Base-by-base conservation (phyloP, 2,113 vertebrate genomes). In the Mungos mungo region DNA sequence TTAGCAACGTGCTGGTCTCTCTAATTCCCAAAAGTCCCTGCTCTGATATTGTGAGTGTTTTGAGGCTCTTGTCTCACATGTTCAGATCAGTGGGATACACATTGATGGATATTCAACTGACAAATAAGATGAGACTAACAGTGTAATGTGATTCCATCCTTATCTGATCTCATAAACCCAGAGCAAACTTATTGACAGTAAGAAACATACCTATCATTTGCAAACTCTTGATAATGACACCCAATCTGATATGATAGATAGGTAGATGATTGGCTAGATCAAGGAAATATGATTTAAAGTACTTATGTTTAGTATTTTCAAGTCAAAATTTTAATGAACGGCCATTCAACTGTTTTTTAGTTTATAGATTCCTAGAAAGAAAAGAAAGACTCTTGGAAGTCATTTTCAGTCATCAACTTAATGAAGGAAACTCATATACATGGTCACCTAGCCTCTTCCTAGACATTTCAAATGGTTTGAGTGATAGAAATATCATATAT, bases 211-310 rank as follows among this genome's bases (percentile, higher is more conserved):
- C 6, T 68, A 27, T 86, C 29, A 66, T 3, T 54, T 52, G 21
- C 38, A 88, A 54, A 38, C 8, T n/a, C 35, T 84, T 84, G 41
- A 90, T 57, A 93, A 29, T 71, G 81, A 90, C 25, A 65, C 18
- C 54, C 54, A 52, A 16, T 88, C 52, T 50, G 16, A 74, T 57
- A 68, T 54, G 69, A 72, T 69, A 66, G 18, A 45, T 60, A 31
- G n/a, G 21, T 19, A 88, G 38, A 52, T 41, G 50, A 15, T 50
- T 93, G 65, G 21, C 29, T 89, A 1, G 23, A 85, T 77, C 77
- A 68, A 41, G 96, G 47, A 77, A 87, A 3, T 77, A 31, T 57
- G 77, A 95, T n/a, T 82, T 91, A 68, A 96, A 90, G 35, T 69
- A 47, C 19, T 83, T 68, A 74, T 23, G 47, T 74, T 90, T 93